phyloP scores from a whole-genome alignment of 2,113 vertebrate species.

The Oryzias celebensis region DNA sequence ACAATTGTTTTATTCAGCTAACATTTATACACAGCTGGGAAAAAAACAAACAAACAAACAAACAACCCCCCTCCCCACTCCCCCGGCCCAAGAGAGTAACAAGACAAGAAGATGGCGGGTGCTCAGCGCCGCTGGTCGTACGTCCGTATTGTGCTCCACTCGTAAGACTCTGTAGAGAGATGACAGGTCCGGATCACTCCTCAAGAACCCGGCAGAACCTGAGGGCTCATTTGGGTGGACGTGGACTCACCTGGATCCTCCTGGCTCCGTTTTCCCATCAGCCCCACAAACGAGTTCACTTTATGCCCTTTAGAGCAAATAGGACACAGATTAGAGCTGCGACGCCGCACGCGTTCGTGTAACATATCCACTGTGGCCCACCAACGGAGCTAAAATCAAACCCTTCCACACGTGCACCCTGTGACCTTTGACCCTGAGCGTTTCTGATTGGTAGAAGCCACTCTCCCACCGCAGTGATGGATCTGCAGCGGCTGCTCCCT shows the following conservation, averaged over 20 bases:
- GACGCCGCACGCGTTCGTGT: too few relatives aligned
- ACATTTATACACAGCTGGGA: constrained; percentile 76
- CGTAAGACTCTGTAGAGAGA: constrained; percentile 81
- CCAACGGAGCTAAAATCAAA: too few relatives aligned
- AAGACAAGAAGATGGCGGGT: constrained; percentile 20
- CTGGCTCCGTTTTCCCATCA: constrained; percentile 96
- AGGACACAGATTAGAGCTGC: neutral
- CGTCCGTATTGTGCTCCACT: constrained; percentile 83
- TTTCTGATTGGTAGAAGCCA: too few relatives aligned
- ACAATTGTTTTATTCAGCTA: constrained; percentile 73
- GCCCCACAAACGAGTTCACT: constrained; percentile 95
- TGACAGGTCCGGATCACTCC: neutral
- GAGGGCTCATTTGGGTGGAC: neutral
- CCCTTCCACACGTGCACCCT: too few relatives aligned
- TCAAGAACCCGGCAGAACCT: neutral
- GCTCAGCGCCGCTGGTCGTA: constrained; percentile 85
- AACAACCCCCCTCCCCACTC: neutral
- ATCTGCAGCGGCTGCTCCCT: too few relatives aligned
- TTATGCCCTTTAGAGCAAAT: constrained; percentile 88
- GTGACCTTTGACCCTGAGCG: too few relatives aligned
- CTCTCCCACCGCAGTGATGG: too few relatives aligned
- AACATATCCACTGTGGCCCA: too few relatives aligned
- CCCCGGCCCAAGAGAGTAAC: constrained; percentile 45
- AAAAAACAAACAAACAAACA: constrained; percentile 39
- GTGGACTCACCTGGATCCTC: constrained; percentile 84